phyloP scores from a whole-genome alignment of 2,113 vertebrate species.

The Leiothrix lutea region DNA sequence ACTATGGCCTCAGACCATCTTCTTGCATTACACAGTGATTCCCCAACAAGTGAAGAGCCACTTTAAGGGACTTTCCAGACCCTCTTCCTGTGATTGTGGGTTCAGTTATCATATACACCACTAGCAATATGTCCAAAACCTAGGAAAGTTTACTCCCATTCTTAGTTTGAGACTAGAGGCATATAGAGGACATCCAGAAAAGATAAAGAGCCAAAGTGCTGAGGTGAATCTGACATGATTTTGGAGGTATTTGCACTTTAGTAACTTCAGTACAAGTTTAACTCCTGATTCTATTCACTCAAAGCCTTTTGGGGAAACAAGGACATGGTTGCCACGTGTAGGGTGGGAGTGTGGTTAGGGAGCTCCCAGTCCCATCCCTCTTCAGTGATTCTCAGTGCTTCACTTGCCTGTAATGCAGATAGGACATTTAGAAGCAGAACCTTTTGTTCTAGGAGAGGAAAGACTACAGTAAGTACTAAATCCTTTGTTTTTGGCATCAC shows the following conservation, averaged over 20 bases:
- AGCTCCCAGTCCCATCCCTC: neutral
- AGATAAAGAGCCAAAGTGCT: neutral
- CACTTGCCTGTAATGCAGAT: neutral
- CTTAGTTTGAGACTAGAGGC: neutral
- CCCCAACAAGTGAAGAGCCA: neutral
- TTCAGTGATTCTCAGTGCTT: neutral
- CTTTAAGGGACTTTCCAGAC: neutral
- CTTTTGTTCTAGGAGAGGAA: constrained; percentile 28
- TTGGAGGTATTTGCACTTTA: neutral
- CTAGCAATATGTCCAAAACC: neutral
- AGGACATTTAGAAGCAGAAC: constrained; percentile 4
- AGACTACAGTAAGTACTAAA: constrained; percentile 10
- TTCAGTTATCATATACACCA: neutral
- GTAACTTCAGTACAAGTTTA: neutral
- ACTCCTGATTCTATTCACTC: neutral
- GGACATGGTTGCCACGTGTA: neutral
- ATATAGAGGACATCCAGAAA: neutral
- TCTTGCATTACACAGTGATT: neutral
- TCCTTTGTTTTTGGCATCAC: constrained; percentile 64
- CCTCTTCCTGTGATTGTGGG: neutral
- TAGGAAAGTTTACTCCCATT: neutral
- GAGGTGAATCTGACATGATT: neutral
- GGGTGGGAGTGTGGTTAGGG: neutral
- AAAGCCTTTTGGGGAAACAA: neutral
- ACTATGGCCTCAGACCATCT: neutral